Base-by-base conservation (phyloP, 2,888 invertebrate species). In the Drosophila phalerata region DNA sequence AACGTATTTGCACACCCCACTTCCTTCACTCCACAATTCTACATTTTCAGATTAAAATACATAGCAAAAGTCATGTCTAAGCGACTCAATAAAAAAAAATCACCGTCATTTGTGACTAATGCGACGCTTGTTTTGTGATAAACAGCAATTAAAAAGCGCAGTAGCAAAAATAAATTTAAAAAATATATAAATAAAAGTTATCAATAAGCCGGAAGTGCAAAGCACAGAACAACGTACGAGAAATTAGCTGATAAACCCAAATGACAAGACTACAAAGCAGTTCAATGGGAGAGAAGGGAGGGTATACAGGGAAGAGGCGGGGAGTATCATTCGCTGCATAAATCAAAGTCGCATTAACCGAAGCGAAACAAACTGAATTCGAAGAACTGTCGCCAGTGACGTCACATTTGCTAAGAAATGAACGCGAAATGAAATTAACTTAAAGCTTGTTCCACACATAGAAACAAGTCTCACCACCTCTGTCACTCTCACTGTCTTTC, bases 171-270 rank as follows among this genome's bases (percentile, higher is more conserved):
- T 3, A 30, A 40, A 55, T 52, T 55, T 15, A 49, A 30, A 25
- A 45, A 37, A 37, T 51, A 37, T 28, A 47, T 30, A 30, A 40
- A 3, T 13, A 22, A 15, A 48, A 64, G 30, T 68, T 79, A 65
- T 74, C 71, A 58, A 68, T 45, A 62, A 66, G 48, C 67, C 72
- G 77, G 77, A 77, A 77, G 67, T 72, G 68, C 65, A 79, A 69
- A 66, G 51, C 65, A 48, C 52, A 62, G 38, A 76, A 67, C 28
- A 64, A 70, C 32, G 45, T 64, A 28, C 55, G 55, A 79, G 58
- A 74, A 65, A 63, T 74, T 74, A 74, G 74, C 45, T 74, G 74
- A 78, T 73, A 73, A 76, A 55, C 40, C 57, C 57, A 37, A 48
- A 57, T 60, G 52, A 57, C 48, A 64, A 53, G 28, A 42, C 37